A percentile compares a stretch with the other conserved stretches of the same genome.
These are phyloP conservation scores for Scarus forsteni DNA, from an alignment of 2,797 vertebrate genomes.

Conservation along the genomic window DNA sequence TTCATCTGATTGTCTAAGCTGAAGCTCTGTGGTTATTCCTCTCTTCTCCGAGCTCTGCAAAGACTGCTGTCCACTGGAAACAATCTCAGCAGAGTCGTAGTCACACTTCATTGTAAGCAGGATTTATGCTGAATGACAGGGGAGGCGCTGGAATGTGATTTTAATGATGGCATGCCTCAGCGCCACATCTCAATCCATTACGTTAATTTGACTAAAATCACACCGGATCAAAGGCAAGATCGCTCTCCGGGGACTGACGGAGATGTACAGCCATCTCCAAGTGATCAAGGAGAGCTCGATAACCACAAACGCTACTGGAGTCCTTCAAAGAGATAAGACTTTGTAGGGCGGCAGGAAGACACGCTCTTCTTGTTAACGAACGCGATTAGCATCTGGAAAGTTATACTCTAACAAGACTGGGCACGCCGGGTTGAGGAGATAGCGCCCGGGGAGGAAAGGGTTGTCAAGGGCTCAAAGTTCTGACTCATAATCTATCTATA, in stretches of 20 bases:
- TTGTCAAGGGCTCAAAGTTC: slow-evolving; percentile 35
- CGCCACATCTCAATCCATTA: slow-evolving; percentile 39
- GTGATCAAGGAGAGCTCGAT: slow-evolving; percentile 43
- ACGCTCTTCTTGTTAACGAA: slow-evolving; percentile 36
- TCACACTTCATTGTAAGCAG: not conserved
- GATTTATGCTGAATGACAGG: slow-evolving; percentile 22
- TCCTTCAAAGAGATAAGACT: slow-evolving; percentile 41
- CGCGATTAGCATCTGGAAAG: slow-evolving; percentile 44
- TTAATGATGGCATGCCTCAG: slow-evolving; percentile 39
- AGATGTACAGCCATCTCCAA: slow-evolving; percentile 24
- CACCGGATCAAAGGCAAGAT: slow-evolving; percentile 58
- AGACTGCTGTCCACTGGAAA: not conserved
- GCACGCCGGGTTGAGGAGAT: slow-evolving; percentile 8
- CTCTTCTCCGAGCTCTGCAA: not conserved
- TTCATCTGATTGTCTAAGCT: not conserved
- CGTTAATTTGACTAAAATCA: slow-evolving; percentile 51
- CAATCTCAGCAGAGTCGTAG: not conserved
- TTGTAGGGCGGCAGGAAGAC: slow-evolving; percentile 11
- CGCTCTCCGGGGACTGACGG: slow-evolving; percentile 12
- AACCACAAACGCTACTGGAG: slow-evolving; percentile 32
- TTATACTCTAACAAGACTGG: slow-evolving; percentile 30
- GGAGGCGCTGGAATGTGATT: slow-evolving; percentile 17
- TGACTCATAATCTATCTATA: slow-evolving; percentile 27
- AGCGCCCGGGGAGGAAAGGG: not conserved
- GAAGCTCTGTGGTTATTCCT: not conserved